These are phyloP conservation scores for Poecilia picta DNA, from an alignment of 2,797 vertebrate species.

Conservation along the genomic window DNA sequence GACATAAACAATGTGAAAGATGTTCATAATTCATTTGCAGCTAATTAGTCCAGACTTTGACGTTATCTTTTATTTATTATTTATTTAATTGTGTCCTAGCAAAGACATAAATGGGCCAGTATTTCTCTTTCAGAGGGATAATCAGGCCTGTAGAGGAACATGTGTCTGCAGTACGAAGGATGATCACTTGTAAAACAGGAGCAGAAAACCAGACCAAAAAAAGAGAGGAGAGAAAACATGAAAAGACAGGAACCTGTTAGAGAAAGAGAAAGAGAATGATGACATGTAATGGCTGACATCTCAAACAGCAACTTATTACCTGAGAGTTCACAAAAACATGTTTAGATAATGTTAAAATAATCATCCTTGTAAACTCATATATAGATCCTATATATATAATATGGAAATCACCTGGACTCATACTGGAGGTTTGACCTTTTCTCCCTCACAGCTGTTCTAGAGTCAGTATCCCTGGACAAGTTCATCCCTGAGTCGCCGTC, in stretches of 20 bases:
- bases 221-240: conserved; percentile 14
- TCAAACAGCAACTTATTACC: conserved; percentile 4
- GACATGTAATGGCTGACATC: background rate
- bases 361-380: background rate
- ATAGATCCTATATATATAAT: background rate
- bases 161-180: conserved; percentile 39
- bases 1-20: background rate
- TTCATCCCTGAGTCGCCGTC: conserved; percentile 83
- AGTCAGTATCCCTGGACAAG: conserved; percentile 87
- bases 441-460: conserved; percentile 83
- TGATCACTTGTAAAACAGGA: conserved; percentile 20
- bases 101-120: conserved; percentile 47
- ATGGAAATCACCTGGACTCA: background rate
- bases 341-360: background rate
- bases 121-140: conserved; percentile 33
- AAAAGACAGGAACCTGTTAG: background rate
- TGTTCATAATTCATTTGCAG: conserved; percentile 4
- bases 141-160: conserved; percentile 37
- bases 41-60: background rate
- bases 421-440: conserved; percentile 5
- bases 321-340: conserved; percentile 2
- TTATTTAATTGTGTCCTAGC: background rate
- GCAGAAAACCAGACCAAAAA: conserved; percentile 27
- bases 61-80: background rate
- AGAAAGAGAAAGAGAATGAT: background rate